Percentiles rank a stretch among this genome's conserved stretches.
Evolutionary conservation across 2,888 invertebrate genomes (phyloP).

Genomic region (Phorcus lineatus): DNA sequence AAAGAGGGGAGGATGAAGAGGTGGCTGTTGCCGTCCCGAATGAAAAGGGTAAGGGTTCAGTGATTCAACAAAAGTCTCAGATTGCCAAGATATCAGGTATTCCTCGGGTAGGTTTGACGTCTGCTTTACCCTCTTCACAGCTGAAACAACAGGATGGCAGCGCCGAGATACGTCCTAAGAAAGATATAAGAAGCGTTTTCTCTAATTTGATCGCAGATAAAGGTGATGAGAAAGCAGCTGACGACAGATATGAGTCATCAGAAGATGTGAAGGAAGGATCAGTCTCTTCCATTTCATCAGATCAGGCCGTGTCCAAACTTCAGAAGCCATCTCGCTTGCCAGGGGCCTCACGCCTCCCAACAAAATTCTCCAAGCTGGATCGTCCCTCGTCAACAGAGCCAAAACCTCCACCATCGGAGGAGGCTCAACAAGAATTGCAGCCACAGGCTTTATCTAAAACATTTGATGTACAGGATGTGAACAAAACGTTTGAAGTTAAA

Average conservation of each 20-base stretch:
- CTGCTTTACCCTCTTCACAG: background rate
- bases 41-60: conserved; percentile 9
- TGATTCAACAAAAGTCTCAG: conserved; percentile 29
- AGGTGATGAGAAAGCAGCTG: background rate
- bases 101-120: conserved; percentile 21
- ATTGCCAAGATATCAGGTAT: conserved; percentile 33
- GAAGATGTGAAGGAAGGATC: background rate
- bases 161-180: background rate
- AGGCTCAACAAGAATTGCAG: background rate
- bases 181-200: conserved; percentile 4
- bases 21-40: conserved; percentile 25
- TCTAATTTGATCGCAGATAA: background rate
- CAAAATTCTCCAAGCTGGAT: background rate
- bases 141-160: conserved; percentile 4
- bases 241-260: background rate
- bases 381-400: background rate
- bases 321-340: conserved; percentile 19
- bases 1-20: conserved; percentile 16
- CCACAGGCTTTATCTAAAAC: background rate
- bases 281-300: background rate
- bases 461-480: conserved; percentile 39
- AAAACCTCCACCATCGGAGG: background rate
- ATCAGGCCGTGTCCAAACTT: background rate
- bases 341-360: background rate
- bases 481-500: conserved; percentile 54